Base-by-base conservation (phyloP, 1,140 invertebrate species). In the Druon quercuslanigerum region DNA sequence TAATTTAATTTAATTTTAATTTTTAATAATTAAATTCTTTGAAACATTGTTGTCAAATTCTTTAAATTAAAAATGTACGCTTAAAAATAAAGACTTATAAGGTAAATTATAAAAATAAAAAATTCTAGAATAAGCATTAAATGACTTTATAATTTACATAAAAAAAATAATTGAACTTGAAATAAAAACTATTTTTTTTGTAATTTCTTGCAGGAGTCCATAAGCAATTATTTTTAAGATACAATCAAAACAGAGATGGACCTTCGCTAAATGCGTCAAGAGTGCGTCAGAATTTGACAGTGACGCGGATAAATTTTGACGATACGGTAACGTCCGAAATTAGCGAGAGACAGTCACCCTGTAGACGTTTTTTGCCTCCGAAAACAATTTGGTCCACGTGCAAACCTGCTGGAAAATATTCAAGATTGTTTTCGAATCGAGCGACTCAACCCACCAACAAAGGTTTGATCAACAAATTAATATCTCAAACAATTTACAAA, bases 281-380 rank as follows among this genome's bases (percentile, higher is more conserved):
- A 66, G 9, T 33, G 3, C 20, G 57, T 25, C 57, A 60, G 13
- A 60, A 60, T 60, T 75, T 85, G 13, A 74, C 80, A 1, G 77
- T 86, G 9, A 82, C 85, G 9, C 82, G 84, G 57, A 87, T 88
- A 0, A 87, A 88, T 79, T 82, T 89, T n/a, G 83, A 90, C 56
- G 86, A 86, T 71, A 75, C 81, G n/a, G 79, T 82, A 13, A 72
- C 71, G 9, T 72, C 33, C 14, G 51, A 72, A 17, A 82, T 51
- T 40, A 83, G 50, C 19, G 82, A 83, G 8, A 85, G 79, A 72
- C 50, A 46, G 17, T 73, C 16, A 9, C 60, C 60, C 14, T 66
- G 60, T 25, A 16, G 60, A 66, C 60, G 60, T 66, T 19, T n/a
- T n/a, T n/a, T 17, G 57, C 2, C 72, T 50, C 33, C 70, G 60